These are phyloP conservation scores for Carapus acus DNA, from an alignment of 2,797 vertebrate genomes.

Conservation along the genomic window DNA sequence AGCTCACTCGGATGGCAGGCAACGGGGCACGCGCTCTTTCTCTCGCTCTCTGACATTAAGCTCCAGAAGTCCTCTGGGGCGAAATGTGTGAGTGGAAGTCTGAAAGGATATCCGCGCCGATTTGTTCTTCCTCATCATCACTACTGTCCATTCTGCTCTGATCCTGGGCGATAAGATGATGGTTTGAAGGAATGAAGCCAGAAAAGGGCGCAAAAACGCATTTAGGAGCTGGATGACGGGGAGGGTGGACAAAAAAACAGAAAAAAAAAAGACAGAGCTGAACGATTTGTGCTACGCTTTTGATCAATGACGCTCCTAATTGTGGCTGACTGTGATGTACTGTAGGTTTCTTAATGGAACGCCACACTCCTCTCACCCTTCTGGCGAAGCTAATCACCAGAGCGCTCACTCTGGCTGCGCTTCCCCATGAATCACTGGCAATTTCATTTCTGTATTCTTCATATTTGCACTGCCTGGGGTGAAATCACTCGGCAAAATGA, in stretches of 20 bases:
- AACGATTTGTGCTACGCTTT: not conserved
- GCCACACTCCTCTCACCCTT: not conserved
- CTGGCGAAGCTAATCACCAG: conserved; percentile 1
- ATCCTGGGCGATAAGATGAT: not conserved
- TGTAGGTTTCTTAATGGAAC: conserved; percentile 1
- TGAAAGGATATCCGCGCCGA: conserved; percentile 8
- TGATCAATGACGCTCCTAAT: not conserved
- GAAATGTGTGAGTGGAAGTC: conserved; percentile 21
- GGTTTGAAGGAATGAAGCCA: conserved; percentile 3
- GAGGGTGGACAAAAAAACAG: too few species aligned
- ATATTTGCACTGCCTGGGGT: too few species aligned
- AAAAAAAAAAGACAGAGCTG: not conserved
- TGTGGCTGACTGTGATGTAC: too few species aligned
- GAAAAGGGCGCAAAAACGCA: conserved; percentile 3
- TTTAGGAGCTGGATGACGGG: not conserved
- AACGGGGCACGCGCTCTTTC: conserved; percentile 33
- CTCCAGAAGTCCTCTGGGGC: conserved; percentile 25
- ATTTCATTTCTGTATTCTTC: conserved; percentile 16
- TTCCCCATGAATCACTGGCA: conserved; percentile 1
- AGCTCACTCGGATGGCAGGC: conserved; percentile 30
- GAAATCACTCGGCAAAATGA: too few species aligned
- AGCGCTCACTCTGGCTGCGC: not conserved
- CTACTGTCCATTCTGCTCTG: not conserved
- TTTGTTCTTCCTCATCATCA: not conserved
- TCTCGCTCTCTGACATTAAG: conserved; percentile 42